A percentile compares a stretch with the other conserved stretches of the same genome.
These are phyloP conservation scores for Pterocles burchelli DNA, from an alignment of 2,113 vertebrate species.

Conservation along the genomic window DNA sequence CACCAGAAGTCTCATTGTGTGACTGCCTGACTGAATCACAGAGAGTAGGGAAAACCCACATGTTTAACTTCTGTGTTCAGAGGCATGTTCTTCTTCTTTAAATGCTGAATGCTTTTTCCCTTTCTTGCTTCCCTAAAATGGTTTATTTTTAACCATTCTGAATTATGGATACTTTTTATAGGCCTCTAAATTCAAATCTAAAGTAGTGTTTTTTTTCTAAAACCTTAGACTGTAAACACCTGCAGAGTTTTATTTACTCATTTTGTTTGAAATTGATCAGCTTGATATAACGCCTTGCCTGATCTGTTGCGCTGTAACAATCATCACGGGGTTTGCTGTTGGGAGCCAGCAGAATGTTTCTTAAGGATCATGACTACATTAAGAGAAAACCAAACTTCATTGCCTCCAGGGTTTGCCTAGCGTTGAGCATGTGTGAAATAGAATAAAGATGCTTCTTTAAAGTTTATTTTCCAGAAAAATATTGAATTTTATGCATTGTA, in stretches of 20 bases:
- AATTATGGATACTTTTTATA: not conserved
- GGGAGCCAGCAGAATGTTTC: not conserved
- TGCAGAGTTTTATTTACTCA: not conserved
- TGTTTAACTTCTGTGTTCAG: not conserved
- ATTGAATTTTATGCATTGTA: not conserved
- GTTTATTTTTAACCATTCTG: not conserved
- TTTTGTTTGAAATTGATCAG: not conserved
- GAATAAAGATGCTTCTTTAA: not conserved
- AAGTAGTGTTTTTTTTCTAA: not conserved
- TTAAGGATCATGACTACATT: not conserved
- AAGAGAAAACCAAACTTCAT: not conserved
- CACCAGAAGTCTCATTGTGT: not conserved
- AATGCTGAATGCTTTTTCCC: not conserved
- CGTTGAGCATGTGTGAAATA: not conserved
- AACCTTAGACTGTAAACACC: not conserved
- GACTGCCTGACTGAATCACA: not conserved
- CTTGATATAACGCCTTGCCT: not conserved
- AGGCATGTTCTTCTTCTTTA: not conserved
- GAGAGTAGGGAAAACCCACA: not conserved
- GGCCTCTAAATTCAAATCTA: not conserved
- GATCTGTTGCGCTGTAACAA: not conserved
- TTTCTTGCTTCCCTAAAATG: not conserved
- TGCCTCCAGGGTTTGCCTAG: not conserved
- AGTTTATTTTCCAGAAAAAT: not conserved
- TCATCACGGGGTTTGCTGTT: not conserved